Percentiles rank a stretch among this genome's conserved stretches.
Conservation (phyloP, 2,113 vertebrate species). For the Sardina pilchardus region DNA sequence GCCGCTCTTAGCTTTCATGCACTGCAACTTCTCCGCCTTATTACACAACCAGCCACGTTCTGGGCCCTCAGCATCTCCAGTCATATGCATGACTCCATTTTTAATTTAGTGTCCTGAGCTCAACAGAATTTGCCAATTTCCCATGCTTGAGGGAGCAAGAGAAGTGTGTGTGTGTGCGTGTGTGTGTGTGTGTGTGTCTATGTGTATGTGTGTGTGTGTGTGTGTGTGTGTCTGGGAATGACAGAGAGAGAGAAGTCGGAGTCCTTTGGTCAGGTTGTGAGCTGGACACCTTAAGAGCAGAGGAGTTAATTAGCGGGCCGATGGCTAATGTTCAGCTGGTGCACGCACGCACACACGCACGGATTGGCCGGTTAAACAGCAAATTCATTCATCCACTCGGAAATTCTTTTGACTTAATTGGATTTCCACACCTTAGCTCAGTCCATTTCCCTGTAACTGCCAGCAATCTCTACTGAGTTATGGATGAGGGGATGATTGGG, state of each 20-base stretch:
- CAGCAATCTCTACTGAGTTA: neutral
- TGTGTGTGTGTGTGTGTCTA: neutral
- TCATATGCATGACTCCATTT: neutral
- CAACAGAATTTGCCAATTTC: neutral
- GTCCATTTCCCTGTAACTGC: conserved; percentile 8
- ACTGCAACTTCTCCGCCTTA: neutral
- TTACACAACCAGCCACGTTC: neutral
- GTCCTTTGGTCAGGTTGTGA: neutral
- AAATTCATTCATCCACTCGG: neutral
- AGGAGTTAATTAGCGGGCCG: neutral
- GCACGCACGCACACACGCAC: neutral
- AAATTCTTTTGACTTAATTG: conserved; percentile 9
- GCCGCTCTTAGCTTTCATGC: neutral
- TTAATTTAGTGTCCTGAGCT: conserved; percentile 12
- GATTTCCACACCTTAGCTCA: neutral
- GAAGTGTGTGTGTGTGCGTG: neutral
- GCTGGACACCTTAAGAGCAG: neutral
- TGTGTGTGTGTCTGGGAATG: neutral
- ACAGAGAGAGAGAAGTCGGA: neutral
- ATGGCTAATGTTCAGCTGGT: neutral
- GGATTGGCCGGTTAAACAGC: neutral
- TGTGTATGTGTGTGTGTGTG: conserved; percentile 3
- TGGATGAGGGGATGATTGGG: too few relatives aligned
- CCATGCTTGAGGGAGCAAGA: neutral
- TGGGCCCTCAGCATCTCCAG: neutral